phyloP scores from a whole-genome alignment of 2,113 vertebrate species.

The Paralichthys olivaceus region DNA sequence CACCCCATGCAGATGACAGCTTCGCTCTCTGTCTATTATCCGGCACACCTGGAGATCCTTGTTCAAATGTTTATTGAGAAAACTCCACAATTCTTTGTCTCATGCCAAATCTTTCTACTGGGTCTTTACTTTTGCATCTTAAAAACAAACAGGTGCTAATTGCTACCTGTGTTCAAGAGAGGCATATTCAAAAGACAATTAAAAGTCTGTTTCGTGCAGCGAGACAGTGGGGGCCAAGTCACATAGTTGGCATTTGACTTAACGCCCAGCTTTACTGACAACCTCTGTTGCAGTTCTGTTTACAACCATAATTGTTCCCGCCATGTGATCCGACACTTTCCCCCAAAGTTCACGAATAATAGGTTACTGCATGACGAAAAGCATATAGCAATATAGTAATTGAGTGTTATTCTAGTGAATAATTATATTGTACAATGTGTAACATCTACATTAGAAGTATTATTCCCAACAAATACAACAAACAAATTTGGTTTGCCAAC shows the following conservation, averaged over 20 bases:
- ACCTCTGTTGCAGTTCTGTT: constrained; percentile 21
- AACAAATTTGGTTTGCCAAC: background rate
- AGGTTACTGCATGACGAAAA: constrained; percentile 19
- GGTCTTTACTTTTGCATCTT: constrained; percentile 21
- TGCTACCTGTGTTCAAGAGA: constrained; percentile 28
- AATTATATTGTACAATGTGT: constrained; percentile 29
- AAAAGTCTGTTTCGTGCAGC: constrained; percentile 12
- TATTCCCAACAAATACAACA: constrained; percentile 18
- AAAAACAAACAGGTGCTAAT: constrained; percentile 45
- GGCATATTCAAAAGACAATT: constrained; percentile 2
- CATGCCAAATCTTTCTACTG: constrained; percentile 14
- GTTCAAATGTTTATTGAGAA: constrained; percentile 7
- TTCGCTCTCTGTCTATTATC: constrained; percentile 21
- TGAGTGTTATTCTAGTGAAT: constrained; percentile 13
- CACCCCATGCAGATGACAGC: constrained; percentile 9
- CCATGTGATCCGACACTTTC: background rate
- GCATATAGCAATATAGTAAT: constrained; percentile 24
- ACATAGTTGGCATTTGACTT: constrained; percentile 25
- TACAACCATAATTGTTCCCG: constrained; percentile 27
- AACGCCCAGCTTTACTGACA: constrained; percentile 20
- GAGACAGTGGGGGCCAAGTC: constrained; percentile 12
- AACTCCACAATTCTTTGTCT: constrained; percentile 24
- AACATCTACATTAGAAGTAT: constrained; percentile 12
- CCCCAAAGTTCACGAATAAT: constrained; percentile 34
- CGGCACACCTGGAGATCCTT: constrained; percentile 35